A percentile compares a stretch with the other conserved stretches of the same genome.
These are phyloP conservation scores for Campylomormyrus numenius DNA, from an alignment of 2,113 vertebrate genomes.

Conservation along the genomic window DNA sequence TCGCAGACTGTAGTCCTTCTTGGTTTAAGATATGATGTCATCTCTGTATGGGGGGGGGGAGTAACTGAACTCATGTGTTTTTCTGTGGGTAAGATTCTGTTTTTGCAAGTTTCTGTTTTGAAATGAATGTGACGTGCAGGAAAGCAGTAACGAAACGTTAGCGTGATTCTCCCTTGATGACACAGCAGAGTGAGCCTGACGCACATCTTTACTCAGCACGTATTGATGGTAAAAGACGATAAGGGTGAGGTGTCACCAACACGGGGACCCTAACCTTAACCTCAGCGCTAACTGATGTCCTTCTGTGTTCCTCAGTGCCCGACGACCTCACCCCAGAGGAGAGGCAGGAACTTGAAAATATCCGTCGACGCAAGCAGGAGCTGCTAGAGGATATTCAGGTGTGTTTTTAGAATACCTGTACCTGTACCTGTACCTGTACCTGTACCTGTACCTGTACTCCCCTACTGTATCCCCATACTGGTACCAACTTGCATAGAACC, in stretches of 20 bases:
- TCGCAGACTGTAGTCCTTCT: neutral
- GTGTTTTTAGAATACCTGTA: slow-evolving; percentile 15
- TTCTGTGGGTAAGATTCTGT: neutral
- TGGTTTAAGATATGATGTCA: neutral
- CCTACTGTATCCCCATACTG: no score
- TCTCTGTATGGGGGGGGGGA: neutral
- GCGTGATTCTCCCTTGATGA: neutral
- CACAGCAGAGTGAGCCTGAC: neutral
- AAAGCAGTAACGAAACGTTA: neutral
- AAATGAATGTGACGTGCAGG: neutral
- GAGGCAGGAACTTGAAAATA: slow-evolving; percentile 89
- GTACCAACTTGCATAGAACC: neutral
- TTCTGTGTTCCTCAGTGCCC: slow-evolving; percentile 64
- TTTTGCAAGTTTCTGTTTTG: neutral
- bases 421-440: no score
- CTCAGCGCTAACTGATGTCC: neutral
- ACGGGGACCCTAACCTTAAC: neutral
- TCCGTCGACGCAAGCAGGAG: slow-evolving; percentile 90
- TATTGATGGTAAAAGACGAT: no score
- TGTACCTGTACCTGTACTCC: neutral
- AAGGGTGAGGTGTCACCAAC: neutral
- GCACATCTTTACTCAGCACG: neutral
- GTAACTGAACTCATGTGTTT: neutral
- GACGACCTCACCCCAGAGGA: slow-evolving; percentile 91
- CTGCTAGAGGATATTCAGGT: slow-evolving; percentile 98